Percentiles rank a stretch among this genome's conserved stretches.
Conservation (phyloP, 2,888 invertebrate genomes). For the Trachelus troglodyta region DNA sequence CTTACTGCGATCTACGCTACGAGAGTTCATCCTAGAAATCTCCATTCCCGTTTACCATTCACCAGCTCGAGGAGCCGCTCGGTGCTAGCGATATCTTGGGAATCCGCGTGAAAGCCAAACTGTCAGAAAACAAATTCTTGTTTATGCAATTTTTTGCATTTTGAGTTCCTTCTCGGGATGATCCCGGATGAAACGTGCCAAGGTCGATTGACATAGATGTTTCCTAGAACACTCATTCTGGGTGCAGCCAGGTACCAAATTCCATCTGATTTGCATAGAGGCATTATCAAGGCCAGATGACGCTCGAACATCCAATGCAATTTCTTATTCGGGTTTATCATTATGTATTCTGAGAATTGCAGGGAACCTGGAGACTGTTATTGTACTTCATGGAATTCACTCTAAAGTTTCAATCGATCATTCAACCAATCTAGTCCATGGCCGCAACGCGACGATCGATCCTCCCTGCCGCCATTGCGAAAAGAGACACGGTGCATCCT, state of each 20-base stretch:
- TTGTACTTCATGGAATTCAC: not conserved
- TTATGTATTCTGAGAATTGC: not conserved
- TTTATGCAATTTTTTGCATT: not conserved
- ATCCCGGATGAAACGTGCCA: not conserved
- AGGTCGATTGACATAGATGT: not conserved
- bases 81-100: not conserved
- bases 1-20: not conserved
- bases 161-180: not conserved
- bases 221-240: not conserved
- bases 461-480: not conserved
- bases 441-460: not conserved
- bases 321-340: not conserved
- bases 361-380: not conserved
- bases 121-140: not conserved
- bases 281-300: not conserved
- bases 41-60: not conserved
- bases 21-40: not conserved
- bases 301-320: not conserved
- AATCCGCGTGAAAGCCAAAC: not conserved
- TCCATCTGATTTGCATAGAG: not conserved
- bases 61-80: not conserved
- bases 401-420: not conserved
- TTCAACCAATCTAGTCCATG: not conserved
- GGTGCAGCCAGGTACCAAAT: not conserved
- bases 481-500: not conserved